Conservation (phyloP, 2,888 invertebrate species). For the Synanthedon formicaeformis region DNA sequence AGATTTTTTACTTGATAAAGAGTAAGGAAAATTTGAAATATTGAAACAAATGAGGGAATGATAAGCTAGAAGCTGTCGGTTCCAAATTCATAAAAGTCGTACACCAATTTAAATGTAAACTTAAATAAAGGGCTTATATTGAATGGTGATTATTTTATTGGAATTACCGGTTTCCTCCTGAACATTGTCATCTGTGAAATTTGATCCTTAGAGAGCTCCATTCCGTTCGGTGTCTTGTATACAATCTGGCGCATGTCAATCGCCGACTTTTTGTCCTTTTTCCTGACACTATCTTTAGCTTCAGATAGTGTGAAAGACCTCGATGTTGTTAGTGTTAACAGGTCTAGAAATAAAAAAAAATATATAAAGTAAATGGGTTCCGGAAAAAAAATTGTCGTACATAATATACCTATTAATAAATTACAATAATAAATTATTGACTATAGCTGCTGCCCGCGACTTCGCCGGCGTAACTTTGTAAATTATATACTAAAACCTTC, state of each 20-base stretch:
- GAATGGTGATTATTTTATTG: not conserved
- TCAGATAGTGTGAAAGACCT: conserved; percentile 59
- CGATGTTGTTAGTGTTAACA: conserved; percentile 42
- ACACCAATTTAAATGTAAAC: not conserved
- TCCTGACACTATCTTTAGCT: conserved; percentile 39
- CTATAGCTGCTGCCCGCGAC: too few relatives aligned
- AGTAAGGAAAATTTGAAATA: too few relatives aligned
- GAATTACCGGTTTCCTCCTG: conserved; percentile 76
- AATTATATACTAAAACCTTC: too few relatives aligned
- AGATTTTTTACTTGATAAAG: too few relatives aligned
- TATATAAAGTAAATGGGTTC: too few relatives aligned
- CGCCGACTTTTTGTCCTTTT: conserved; percentile 36
- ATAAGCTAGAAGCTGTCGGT: too few relatives aligned
- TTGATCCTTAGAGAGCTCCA: conserved; percentile 74
- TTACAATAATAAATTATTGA: too few relatives aligned
- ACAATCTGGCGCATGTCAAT: conserved; percentile 59
- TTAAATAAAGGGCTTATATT: not conserved
- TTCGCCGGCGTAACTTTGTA: too few relatives aligned
- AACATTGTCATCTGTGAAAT: conserved; percentile 80
- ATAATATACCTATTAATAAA: too few relatives aligned
- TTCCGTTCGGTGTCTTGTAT: conserved; percentile 70
- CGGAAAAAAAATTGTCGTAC: too few relatives aligned
- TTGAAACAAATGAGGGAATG: too few relatives aligned
- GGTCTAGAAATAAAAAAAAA: conserved; percentile 20
- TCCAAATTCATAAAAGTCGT: too few relatives aligned